Evolutionary conservation across 2,888 invertebrate genomes (phyloP).

Genomic region (Agapostemon virescens): DNA sequence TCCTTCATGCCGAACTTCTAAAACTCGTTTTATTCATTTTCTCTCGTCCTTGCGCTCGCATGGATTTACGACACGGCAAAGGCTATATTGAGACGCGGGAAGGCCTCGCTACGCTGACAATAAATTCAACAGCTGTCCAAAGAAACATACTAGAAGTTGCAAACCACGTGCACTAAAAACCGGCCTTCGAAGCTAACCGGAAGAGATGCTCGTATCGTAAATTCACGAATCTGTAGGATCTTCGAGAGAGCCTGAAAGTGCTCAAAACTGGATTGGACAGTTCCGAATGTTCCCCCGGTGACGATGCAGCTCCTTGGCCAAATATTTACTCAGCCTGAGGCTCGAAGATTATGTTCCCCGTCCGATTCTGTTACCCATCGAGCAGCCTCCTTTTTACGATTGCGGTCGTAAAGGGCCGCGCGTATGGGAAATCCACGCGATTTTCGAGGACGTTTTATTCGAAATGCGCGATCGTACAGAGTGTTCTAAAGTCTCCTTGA

Average conservation of each 20-base stretch:
- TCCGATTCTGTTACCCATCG: not conserved
- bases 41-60: not conserved
- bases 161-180: not conserved
- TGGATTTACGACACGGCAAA: not conserved
- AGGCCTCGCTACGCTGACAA: not conserved
- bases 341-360: not conserved
- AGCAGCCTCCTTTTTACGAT: constrained; percentile 32
- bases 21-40: not conserved
- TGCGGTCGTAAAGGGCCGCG: constrained; percentile 35
- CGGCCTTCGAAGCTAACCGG: not conserved
- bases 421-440: constrained; percentile 1
- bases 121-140: not conserved
- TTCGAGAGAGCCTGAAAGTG: not conserved
- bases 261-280: not conserved
- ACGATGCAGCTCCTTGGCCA: not conserved
- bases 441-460: constrained; percentile 7
- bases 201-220: not conserved
- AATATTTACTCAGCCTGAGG: not conserved
- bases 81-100: not conserved
- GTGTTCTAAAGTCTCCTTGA: too few species aligned
- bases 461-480: constrained; percentile 1
- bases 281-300: not conserved
- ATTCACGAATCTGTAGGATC: not conserved
- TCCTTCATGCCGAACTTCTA: not conserved
- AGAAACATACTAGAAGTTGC: not conserved